These are phyloP conservation scores for Epizoanthus scotinus DNA, from an alignment of 92 coral and sea anemone species.

Conservation along the genomic window DNA sequence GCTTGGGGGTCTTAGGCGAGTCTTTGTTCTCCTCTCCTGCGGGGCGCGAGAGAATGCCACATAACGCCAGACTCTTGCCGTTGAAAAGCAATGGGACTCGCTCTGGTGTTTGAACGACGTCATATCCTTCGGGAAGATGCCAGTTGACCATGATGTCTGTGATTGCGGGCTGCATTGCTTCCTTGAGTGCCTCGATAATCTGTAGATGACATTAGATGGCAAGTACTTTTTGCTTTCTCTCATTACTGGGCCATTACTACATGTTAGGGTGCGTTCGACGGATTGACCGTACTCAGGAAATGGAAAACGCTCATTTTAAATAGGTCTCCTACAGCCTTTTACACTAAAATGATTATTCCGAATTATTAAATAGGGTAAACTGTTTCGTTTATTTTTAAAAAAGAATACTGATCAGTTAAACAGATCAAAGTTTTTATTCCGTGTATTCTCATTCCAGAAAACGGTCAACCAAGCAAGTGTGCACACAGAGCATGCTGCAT, in stretches of 20 bases:
- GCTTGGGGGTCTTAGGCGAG: slow-evolving; percentile 66
- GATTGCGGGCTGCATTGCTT: slow-evolving; percentile 84
- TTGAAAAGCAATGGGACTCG: slow-evolving; percentile 67
- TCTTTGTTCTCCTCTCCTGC: slow-evolving; percentile 65
- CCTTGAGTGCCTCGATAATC: slow-evolving; percentile 81
- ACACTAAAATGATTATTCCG: too few relatives aligned
- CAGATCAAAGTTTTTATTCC: too few relatives aligned
- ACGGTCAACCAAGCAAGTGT: too few relatives aligned
- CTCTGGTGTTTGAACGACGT: slow-evolving; percentile 79
- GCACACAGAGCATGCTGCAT: too few relatives aligned
- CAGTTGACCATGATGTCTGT: slow-evolving; percentile 92
- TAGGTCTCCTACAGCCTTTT: too few relatives aligned
- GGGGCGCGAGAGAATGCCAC: slow-evolving; percentile 84
- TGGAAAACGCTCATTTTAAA: too few relatives aligned
- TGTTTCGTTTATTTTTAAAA: too few relatives aligned
- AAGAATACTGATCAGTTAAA: too few relatives aligned
- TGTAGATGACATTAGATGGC: slow-evolving; percentile 20
- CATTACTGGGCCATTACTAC: neutral
- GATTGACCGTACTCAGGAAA: too few relatives aligned
- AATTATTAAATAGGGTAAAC: too few relatives aligned
- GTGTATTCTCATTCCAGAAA: too few relatives aligned
- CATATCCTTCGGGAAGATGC: slow-evolving; percentile 92
- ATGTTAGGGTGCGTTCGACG: too few relatives aligned
- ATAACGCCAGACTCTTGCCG: slow-evolving; percentile 76
- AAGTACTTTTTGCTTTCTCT: neutral